Evolutionary conservation across 2,113 vertebrate genomes (phyloP).

Genomic region (Gymnobelideus leadbeateri): DNA sequence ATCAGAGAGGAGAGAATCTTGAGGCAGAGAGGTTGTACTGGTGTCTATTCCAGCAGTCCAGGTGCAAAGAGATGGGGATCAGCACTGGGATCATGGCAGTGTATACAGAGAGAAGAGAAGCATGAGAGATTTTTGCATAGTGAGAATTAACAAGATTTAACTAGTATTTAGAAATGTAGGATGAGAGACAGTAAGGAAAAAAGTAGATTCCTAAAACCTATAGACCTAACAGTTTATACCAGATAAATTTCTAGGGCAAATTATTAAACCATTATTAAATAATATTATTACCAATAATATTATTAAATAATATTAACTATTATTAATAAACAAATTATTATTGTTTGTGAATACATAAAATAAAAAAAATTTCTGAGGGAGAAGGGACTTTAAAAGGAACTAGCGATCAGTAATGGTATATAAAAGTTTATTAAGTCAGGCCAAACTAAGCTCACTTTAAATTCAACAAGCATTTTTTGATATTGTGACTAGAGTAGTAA

Average conservation of each 20-base stretch:
- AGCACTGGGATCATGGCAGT: background rate
- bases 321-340: too few relatives aligned
- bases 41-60: background rate
- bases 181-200: background rate
- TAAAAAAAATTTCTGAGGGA: background rate
- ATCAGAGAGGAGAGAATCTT: background rate
- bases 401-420: background rate
- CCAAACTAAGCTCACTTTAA: conserved; percentile 1
- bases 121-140: background rate
- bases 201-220: background rate
- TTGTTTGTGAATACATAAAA: background rate
- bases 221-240: background rate
- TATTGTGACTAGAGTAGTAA: background rate
- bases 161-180: background rate
- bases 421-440: background rate
- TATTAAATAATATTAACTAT: too few relatives aligned
- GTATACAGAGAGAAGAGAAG: background rate
- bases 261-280: background rate
- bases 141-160: background rate
- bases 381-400: conserved; percentile 7
- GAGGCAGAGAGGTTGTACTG: background rate
- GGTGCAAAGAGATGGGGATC: background rate
- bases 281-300: too few relatives aligned
- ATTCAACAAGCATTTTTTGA: conserved; percentile 9
- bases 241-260: background rate